Conservation (phyloP, 1,140 invertebrate genomes). For the Odontomachus brunneus region DNA sequence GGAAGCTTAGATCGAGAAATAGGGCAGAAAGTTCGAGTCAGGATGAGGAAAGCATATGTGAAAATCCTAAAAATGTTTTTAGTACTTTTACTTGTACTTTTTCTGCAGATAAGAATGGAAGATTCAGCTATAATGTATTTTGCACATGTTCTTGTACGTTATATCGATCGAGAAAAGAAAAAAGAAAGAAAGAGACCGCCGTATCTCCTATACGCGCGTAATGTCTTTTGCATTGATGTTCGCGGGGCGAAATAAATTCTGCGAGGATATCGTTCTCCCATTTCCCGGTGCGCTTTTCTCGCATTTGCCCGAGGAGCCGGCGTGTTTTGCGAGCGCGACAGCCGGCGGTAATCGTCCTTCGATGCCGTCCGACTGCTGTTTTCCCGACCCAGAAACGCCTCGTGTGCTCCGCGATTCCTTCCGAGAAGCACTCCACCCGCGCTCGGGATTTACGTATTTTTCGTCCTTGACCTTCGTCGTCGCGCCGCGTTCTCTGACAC, state of each 20-base stretch:
- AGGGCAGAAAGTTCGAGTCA: too few relatives aligned
- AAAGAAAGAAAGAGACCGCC: too few relatives aligned
- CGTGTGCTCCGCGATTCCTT: background rate
- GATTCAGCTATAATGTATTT: constrained; percentile 1
- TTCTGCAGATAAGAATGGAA: background rate
- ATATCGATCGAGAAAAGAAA: background rate
- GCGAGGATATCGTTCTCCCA: constrained; percentile 22
- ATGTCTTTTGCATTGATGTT: constrained; percentile 42
- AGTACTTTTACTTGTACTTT: too few relatives aligned
- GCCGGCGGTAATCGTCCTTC: constrained; percentile 31
- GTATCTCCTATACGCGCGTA: background rate
- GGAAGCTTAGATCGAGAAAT: too few relatives aligned
- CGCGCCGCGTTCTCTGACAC: constrained; percentile 19
- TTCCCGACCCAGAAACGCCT: constrained; percentile 23
- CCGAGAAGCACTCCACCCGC: background rate
- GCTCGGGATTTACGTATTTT: constrained; percentile 58
- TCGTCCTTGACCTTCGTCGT: constrained; percentile 67
- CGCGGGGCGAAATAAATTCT: constrained; percentile 33
- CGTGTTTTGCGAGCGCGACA: background rate
- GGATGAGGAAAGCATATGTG: too few relatives aligned
- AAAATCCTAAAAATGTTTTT: background rate
- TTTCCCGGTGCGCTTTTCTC: constrained; percentile 36
- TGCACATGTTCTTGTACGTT: background rate
- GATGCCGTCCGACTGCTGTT: constrained; percentile 33
- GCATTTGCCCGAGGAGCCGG: constrained; percentile 15